Evolutionary conservation across 2,797 vertebrate species (phyloP).

Genomic region (Macropus fuliginosus): DNA sequence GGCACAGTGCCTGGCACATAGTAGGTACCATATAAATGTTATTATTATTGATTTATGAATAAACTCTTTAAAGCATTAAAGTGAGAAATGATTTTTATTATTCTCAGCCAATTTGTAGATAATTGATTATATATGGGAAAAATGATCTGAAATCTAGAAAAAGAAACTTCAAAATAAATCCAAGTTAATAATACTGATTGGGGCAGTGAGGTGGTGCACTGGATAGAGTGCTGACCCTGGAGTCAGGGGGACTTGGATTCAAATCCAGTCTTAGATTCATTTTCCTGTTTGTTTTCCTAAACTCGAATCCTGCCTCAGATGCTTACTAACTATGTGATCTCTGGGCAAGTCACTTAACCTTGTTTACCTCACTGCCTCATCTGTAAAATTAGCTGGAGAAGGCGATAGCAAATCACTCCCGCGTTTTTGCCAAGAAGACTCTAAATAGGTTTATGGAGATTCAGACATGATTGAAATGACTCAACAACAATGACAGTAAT

Average conservation of each 20-base stretch:
- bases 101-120: neutral
- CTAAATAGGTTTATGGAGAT: neutral
- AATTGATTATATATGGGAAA: neutral
- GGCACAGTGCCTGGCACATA: neutral
- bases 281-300: neutral
- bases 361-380: neutral
- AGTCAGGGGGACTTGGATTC: neutral
- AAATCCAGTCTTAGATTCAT: neutral
- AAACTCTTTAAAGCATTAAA: neutral
- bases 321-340: neutral
- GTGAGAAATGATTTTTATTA: neutral
- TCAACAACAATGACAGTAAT: neutral
- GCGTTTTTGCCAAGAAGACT: neutral
- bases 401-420: neutral
- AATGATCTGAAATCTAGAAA: neutral
- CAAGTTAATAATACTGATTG: neutral
- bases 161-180: neutral
- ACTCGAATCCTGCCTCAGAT: neutral
- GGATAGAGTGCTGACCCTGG: neutral
- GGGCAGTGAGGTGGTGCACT: neutral
- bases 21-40: neutral
- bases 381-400: neutral
- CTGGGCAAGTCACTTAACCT: neutral
- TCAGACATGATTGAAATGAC: neutral
- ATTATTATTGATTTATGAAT: no score